Evolutionary conservation across 2,797 vertebrate genomes (phyloP).

Genomic region (Anguilla megastoma): DNA sequence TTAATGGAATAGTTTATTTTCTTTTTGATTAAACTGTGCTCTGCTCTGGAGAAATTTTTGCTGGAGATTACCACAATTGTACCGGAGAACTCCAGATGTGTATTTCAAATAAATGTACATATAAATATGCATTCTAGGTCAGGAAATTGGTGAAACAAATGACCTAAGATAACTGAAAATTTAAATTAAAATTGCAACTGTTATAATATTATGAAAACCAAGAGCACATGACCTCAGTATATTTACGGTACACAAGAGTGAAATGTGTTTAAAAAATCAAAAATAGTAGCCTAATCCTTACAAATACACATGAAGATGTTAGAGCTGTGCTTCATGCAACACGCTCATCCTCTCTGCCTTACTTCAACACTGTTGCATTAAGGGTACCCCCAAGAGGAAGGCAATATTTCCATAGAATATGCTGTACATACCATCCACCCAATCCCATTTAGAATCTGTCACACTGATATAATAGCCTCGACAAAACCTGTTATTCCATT

Average conservation of each 20-base stretch:
- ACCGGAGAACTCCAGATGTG: background rate
- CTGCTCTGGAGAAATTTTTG: background rate
- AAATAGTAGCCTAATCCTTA: background rate
- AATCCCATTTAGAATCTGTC: background rate
- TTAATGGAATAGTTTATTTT: conserved; percentile 28
- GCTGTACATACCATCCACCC: background rate
- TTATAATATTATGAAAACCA: background rate
- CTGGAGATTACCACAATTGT: background rate
- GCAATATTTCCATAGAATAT: background rate
- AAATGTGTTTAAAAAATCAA: background rate
- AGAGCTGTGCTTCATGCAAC: background rate
- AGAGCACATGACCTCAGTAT: background rate
- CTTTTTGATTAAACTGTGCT: conserved; percentile 26
- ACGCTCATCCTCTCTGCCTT: background rate
- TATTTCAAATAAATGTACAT: background rate
- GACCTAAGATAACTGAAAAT: background rate
- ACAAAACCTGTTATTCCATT: background rate
- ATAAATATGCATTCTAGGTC: background rate
- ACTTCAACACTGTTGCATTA: background rate
- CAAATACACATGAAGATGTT: background rate
- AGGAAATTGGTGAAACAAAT: background rate
- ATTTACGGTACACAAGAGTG: background rate
- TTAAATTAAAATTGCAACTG: background rate
- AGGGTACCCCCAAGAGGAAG: background rate
- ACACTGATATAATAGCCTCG: background rate